Conservation (phyloP, 2,888 invertebrate genomes). For the Euzophera pinguis region DNA sequence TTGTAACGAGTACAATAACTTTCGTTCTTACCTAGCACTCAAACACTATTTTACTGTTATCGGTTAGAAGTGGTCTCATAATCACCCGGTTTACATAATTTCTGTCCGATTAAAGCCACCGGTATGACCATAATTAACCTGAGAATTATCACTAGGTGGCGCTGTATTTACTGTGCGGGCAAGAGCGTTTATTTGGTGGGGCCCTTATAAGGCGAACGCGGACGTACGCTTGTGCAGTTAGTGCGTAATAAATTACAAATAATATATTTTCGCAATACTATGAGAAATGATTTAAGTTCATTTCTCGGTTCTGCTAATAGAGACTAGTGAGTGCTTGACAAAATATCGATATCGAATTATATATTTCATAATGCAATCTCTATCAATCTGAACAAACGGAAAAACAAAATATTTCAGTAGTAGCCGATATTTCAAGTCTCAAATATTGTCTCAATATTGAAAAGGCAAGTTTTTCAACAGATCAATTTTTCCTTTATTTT, state of each 20-base stretch:
- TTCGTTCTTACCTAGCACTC: background rate
- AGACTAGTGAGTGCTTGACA: no score
- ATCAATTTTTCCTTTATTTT: no score
- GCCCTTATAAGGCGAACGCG: constrained; percentile 5
- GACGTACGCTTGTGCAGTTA: background rate
- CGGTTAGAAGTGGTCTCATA: background rate
- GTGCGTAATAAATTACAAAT: constrained; percentile 9
- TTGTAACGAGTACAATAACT: no score
- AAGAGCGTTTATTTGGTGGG: background rate
- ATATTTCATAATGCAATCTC: no score
- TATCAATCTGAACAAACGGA: no score
- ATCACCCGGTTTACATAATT: constrained; percentile 10
- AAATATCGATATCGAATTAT: no score
- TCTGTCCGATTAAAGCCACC: constrained; percentile 10
- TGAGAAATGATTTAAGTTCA: background rate
- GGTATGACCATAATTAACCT: constrained; percentile 7
- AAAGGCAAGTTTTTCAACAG: no score
- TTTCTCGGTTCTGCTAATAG: background rate
- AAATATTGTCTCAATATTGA: no score
- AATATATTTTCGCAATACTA: constrained; percentile 2
- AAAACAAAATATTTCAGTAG: no score
- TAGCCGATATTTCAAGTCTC: no score
- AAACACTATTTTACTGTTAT: background rate
- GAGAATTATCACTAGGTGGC: constrained; percentile 13
- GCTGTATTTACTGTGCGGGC: constrained; percentile 6